Evolutionary conservation across 2,888 invertebrate species (phyloP).

Genomic region (Leptopterna dolabrata): DNA sequence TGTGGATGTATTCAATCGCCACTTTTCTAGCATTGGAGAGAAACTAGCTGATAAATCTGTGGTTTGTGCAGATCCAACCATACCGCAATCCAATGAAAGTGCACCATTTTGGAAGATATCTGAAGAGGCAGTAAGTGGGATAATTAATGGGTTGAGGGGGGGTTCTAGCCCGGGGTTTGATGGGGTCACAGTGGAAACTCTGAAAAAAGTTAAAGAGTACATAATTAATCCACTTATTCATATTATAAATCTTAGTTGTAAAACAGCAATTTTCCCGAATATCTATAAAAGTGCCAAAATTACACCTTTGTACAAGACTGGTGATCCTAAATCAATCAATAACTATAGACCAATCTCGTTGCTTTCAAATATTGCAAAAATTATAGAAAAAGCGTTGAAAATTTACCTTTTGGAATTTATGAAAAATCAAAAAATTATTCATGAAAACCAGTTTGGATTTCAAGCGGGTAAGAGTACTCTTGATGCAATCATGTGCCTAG

Average conservation of each 20-base stretch:
- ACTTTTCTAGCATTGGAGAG: conserved; percentile 25
- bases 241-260: neutral
- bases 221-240: neutral
- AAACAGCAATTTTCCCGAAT: neutral
- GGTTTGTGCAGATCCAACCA: neutral
- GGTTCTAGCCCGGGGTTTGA: conserved; percentile 37
- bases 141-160: conserved; percentile 17
- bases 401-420: conserved; percentile 2
- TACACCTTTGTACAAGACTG: conserved; percentile 10
- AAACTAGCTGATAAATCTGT: conserved; percentile 31
- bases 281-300: conserved; percentile 38
- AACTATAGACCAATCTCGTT: conserved; percentile 34
- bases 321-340: conserved; percentile 6
- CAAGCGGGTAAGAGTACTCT: conserved; percentile 34
- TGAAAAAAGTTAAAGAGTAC: conserved; percentile 17
- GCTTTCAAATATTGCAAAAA: conserved; percentile 30
- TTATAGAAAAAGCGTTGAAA: conserved; percentile 38
- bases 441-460: conserved; percentile 28
- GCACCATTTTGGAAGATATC: conserved; percentile 9
- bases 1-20: conserved; percentile 17
- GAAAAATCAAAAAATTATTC: neutral
- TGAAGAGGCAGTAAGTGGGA: neutral
- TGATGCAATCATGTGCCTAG: conserved; percentile 14
- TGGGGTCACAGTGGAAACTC: conserved; percentile 21
- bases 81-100: neutral